A percentile compares a stretch with the other conserved stretches of the same genome.
Evolutionary conservation across 2,113 vertebrate genomes (phyloP).

Genomic region (Cichladusa arquata): DNA sequence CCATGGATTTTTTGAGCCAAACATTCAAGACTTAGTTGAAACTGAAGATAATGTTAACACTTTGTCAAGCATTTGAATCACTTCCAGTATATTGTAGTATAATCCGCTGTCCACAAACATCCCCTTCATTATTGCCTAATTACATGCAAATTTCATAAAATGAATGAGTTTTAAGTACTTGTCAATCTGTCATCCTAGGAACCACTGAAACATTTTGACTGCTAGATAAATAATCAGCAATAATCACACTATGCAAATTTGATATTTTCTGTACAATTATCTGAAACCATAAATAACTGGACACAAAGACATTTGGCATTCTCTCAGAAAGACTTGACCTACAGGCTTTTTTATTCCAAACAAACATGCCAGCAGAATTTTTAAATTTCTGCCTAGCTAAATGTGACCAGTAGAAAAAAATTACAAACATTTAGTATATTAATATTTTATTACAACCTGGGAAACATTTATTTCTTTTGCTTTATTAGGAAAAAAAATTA

Average conservation of each 20-base stretch:
- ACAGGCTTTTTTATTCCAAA: constrained; percentile 73
- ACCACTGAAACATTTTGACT: constrained; percentile 98
- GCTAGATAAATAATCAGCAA: constrained; percentile 99
- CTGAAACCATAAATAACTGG: constrained; percentile 94
- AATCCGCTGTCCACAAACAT: constrained; percentile 92
- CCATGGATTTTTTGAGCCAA: constrained; percentile 68
- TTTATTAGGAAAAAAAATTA: neutral
- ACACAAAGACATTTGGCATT: constrained; percentile 98
- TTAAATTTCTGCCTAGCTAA: constrained; percentile 68
- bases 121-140: constrained; percentile 96
- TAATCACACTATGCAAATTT: constrained; percentile 99
- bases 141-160: constrained; percentile 99
- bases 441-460: constrained; percentile 60
- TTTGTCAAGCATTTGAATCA: constrained; percentile 84
- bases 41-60: constrained; percentile 83
- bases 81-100: constrained; percentile 86
- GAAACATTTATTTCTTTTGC: neutral
- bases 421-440: constrained; percentile 37
- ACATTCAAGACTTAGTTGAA: constrained; percentile 76
- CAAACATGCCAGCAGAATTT: constrained; percentile 73
- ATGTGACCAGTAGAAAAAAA: constrained; percentile 57
- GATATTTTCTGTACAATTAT: constrained; percentile 99
- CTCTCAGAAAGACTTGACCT: constrained; percentile 83
- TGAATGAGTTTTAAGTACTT: constrained; percentile 99
- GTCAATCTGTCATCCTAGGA: constrained; percentile 96